These are phyloP conservation scores for Caenorhabditis doughertyi DNA, from an alignment of 2,888 invertebrate genomes.

Conservation along the genomic window DNA sequence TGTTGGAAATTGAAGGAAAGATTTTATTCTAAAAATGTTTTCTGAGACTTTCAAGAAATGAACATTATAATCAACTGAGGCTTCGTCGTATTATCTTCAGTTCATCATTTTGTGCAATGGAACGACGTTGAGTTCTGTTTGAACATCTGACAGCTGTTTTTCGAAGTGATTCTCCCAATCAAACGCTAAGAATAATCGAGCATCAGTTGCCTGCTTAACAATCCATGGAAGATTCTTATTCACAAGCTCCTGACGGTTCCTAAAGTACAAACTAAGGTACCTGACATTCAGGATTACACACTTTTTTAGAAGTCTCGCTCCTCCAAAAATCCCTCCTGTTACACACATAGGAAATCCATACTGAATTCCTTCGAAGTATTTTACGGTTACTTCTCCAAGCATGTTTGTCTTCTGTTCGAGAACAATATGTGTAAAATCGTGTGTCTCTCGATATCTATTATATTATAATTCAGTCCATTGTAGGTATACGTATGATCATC, in stretches of 20 bases:
- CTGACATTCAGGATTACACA: too few species aligned
- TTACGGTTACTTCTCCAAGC: conserved; percentile 92
- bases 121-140: conserved; percentile 66
- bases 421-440: conserved; percentile 94
- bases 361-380: conserved; percentile 98
- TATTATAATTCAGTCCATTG: too few species aligned
- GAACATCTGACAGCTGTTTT: conserved; percentile 70
- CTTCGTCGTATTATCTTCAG: not conserved
- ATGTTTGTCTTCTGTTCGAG: conserved; percentile 93
- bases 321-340: conserved; percentile 94
- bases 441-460: conserved; percentile 92
- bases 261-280: too few species aligned
- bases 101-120: conserved; percentile 6
- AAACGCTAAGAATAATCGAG: conserved; percentile 75
- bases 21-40: too few species aligned
- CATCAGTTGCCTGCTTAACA: conserved; percentile 74
- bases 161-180: conserved; percentile 81
- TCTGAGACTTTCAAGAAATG: too few species aligned
- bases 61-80: too few species aligned
- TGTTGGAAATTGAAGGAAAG: too few species aligned
- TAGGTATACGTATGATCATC: conserved; percentile 91
- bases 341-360: conserved; percentile 96
- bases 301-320: conserved; percentile 91
- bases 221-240: conserved; percentile 78
- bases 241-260: conserved; percentile 75